Base-by-base conservation (phyloP, 2,113 vertebrate species). In the Protobothrops mucrosquamatus region DNA sequence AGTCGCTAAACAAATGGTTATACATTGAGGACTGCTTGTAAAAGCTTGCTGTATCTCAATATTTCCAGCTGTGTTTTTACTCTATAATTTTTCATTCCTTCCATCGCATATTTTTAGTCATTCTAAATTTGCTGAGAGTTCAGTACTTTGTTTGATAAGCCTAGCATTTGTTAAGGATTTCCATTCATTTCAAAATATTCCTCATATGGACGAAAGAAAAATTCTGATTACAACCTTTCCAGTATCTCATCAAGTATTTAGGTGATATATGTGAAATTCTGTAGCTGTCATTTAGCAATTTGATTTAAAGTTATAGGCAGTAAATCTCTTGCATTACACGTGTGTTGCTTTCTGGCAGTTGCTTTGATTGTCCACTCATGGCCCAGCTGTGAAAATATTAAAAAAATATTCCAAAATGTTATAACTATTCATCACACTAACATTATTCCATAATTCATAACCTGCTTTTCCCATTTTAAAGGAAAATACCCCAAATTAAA, bases 351-450 rank as follows among this genome's bases (percentile, higher is more conserved):
- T 95, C 93, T 95, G 93, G 94, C 94, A 95, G 88, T 90, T 95
- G 74, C 93, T 96, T 94, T 96, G 97, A 97, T 94, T 95, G 92
- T 94, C 96, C 96, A 96, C 95, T 95, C 87, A 96, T 96, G 95
- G 95, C 96, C 97, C 96, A 94, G 94, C 92, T 96, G 85, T 94
- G 93, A 96, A 97, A 97, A 98, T 96, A 95, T 95, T 96, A 95
- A 97, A 97, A 93, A 95, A 93, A 95, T 94, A 97, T 95, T 98
- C 95, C 92, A 95, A 91, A 97, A n/a, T 5, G 52, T 6, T 64
- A 97, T 96, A 96, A 97, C 97, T 97, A 98, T 98, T 97, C 95
- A 97, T 96, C 93, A 94, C 55, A 94, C 85, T 34, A 88, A 26
- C 91, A 95, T 95, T 96, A 94, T 95, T 97, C 74, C 46, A 61